Evolutionary conservation across 2,797 vertebrate genomes (phyloP).

Genomic region (Gallinago nigripennis): DNA sequence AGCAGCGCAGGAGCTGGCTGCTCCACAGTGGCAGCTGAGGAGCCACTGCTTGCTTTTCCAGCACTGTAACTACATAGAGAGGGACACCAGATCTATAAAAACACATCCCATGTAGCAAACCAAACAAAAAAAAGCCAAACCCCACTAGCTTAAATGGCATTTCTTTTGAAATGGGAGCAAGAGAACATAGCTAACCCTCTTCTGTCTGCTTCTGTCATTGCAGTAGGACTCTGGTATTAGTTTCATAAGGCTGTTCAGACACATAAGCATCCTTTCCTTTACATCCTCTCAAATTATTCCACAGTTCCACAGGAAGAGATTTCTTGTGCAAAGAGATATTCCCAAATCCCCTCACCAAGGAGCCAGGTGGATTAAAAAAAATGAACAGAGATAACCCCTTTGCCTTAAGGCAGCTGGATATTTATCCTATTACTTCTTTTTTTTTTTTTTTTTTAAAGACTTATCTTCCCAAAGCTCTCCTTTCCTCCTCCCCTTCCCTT

Average conservation of each 20-base stretch:
- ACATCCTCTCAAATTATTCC: background rate
- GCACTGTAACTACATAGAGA: background rate
- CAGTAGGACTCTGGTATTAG: background rate
- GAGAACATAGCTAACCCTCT: background rate
- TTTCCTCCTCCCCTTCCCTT: background rate
- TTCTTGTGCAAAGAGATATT: background rate
- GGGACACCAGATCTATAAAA: background rate
- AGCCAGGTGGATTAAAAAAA: slow-evolving; percentile 1
- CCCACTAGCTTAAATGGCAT: background rate
- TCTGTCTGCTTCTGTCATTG: background rate
- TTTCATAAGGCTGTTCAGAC: background rate
- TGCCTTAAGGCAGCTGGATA: background rate
- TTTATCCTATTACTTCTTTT: background rate
- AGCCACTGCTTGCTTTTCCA: background rate
- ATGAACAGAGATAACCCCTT: background rate
- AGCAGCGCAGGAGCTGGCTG: background rate
- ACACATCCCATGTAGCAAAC: background rate
- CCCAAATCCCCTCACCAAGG: background rate
- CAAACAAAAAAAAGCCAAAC: background rate
- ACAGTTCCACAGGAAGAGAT: background rate
- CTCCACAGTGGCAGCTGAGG: background rate
- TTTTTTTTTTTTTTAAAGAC: background rate
- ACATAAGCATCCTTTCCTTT: background rate
- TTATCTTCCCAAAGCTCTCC: background rate
- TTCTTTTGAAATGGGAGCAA: background rate